A percentile compares a stretch with the other conserved stretches of the same genome.
Evolutionary conservation across 2,888 invertebrate species (phyloP).

Genomic region (Deroplatys truncata): DNA sequence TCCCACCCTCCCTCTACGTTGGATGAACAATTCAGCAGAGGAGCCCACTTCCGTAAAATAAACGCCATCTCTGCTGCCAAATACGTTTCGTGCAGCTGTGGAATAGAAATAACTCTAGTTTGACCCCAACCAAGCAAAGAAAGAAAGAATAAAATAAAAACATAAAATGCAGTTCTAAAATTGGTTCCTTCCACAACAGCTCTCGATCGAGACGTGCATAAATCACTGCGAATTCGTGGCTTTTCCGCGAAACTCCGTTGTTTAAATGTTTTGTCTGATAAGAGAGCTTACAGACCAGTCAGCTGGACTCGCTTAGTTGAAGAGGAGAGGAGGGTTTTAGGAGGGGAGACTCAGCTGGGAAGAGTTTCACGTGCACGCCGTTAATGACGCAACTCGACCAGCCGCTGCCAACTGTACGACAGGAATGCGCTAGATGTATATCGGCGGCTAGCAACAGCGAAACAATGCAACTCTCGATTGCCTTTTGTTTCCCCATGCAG

Average conservation of each 20-base stretch:
- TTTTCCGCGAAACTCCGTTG: too few species aligned
- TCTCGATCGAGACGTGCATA: too few species aligned
- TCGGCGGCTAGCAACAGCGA: neutral
- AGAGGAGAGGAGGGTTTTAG: too few species aligned
- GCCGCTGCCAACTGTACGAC: neutral
- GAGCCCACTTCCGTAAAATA: neutral
- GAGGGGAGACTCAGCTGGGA: neutral
- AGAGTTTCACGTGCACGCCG: neutral
- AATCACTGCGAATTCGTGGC: too few species aligned
- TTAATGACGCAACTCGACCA: neutral
- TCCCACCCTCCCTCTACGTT: too few species aligned
- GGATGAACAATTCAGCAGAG: too few species aligned
- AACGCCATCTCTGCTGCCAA: neutral
- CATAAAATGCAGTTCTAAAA: too few species aligned
- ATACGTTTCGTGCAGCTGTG: neutral
- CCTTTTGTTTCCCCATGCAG: neutral
- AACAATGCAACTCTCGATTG: neutral
- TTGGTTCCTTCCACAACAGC: too few species aligned
- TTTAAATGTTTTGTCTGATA: neutral
- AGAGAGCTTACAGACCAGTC: neutral
- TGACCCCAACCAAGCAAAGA: neutral
- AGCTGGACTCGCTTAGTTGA: neutral
- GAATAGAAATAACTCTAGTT: neutral
- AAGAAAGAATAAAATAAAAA: too few species aligned
- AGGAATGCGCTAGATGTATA: neutral